phyloP scores from a whole-genome alignment of 1,140 invertebrate genomes.

The Mactra quadrangularis region DNA sequence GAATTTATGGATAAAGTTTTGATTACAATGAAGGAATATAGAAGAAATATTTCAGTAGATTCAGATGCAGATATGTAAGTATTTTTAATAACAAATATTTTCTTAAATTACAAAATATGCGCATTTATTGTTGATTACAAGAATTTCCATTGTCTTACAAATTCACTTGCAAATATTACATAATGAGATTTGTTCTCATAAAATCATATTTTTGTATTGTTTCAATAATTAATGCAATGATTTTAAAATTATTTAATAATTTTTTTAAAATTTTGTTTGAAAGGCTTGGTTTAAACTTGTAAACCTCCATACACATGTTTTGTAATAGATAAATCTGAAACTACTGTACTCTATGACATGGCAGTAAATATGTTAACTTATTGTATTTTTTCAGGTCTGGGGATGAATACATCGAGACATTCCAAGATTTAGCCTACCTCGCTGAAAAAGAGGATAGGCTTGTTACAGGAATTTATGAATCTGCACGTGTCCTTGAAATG shows the following conservation, averaged over 20 bases:
- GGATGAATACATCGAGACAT: constrained; percentile 7
- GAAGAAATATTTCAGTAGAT: constrained; percentile 54
- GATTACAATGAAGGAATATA: constrained; percentile 35
- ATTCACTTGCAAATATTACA: neutral
- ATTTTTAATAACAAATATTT: neutral
- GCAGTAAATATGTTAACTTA: no score
- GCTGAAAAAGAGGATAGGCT: constrained; percentile 43
- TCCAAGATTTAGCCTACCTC: constrained; percentile 9
- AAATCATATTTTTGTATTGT: neutral
- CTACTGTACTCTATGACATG: no score
- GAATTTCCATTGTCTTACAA: neutral
- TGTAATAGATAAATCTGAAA: no score
- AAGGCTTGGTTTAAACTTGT: no score
- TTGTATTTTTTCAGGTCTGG: constrained; percentile 30
- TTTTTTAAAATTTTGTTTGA: no score
- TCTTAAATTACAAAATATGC: neutral
- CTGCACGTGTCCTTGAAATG: constrained; percentile 54
- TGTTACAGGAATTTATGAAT: constrained; percentile 36
- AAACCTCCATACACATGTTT: no score
- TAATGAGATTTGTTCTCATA: no score
- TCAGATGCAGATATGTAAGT: constrained; percentile 54
- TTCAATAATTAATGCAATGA: neutral
- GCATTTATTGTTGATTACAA: neutral
- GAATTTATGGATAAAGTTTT: constrained; percentile 2
- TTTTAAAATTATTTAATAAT: no score